Evolutionary conservation across 2,888 invertebrate genomes (phyloP).

Genomic region (Glaucopsyche alexis): DNA sequence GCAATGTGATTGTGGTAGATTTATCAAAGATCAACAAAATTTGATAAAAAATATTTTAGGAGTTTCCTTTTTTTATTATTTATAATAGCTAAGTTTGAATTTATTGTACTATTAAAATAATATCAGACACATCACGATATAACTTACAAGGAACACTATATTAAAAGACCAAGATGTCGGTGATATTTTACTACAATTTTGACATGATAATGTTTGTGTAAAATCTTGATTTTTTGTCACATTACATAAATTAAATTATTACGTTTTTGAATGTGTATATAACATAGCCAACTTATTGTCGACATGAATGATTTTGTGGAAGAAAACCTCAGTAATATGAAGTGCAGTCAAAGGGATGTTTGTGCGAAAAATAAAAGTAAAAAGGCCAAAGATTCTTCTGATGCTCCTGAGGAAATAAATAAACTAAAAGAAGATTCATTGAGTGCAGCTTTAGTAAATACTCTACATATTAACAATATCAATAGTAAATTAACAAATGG

Average conservation of each 20-base stretch:
- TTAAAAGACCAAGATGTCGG: conserved; percentile 74
- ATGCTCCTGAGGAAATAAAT: conserved; percentile 59
- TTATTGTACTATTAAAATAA: conserved; percentile 45
- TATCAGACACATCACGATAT: conserved; percentile 48
- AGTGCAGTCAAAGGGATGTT: conserved; percentile 66
- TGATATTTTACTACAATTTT: conserved; percentile 71
- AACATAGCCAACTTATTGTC: conserved; percentile 63
- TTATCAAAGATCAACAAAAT: conserved; percentile 53
- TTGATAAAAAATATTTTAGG: conserved; percentile 55
- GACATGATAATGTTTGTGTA: conserved; percentile 70
- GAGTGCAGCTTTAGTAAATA: conserved; percentile 66
- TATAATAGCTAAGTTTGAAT: conserved; percentile 36
- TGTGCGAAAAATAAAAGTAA: conserved; percentile 69
- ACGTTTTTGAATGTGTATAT: conserved; percentile 68
- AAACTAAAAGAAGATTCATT: conserved; percentile 64
- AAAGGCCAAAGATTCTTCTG: conserved; percentile 75
- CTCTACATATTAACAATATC: conserved; percentile 67
- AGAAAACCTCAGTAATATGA: conserved; percentile 65
- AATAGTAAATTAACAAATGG: conserved; percentile 74
- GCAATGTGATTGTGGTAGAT: conserved; percentile 73
- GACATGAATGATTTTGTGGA: conserved; percentile 71
- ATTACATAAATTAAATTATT: conserved; percentile 57
- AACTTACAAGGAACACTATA: conserved; percentile 51
- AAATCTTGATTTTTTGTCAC: conserved; percentile 53
- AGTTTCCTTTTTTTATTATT: conserved; percentile 54